Base-by-base conservation (phyloP, 2,113 vertebrate genomes). In the Cromileptes altivelis region DNA sequence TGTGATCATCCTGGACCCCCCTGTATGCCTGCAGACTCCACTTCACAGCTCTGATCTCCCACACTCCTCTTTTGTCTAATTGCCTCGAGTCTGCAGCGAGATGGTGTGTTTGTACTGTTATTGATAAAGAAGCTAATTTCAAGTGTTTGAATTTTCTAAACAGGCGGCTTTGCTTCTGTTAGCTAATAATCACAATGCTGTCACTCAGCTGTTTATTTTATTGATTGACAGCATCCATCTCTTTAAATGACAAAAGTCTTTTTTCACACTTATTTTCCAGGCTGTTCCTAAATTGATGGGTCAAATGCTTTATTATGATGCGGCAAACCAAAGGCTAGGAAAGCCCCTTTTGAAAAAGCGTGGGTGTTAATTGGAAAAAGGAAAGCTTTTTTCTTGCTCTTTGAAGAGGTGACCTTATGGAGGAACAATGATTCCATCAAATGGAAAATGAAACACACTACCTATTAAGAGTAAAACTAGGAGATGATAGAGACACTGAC, bases 1-100 rank as follows among this genome's bases (percentile, higher is more conserved):
- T 89, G 70, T 86, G 83, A 82, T 89, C 81, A 78, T 73, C 40
- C 50, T 11, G 58, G 85, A 74, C 78, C 80, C 84, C 74, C 68
- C 42, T 17, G 25, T 25, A 45, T 1, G 57, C n/a, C 63, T 60
- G 37, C 53, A 69, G 47, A 57, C 30, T 62, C 52, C 0, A 0
- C 55, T 45, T 72, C 79, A 60, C 71, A 57, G 4, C 75, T 88
- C 70, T 81, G 62, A 79, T 73, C 65, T 69, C 52, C 10, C 37
- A 49, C 17, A 18, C 81, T 67, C 14, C 45, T 52, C 69, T 40
- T 55, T 57, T 68, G 6, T 55, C 12, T 86, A 76, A 85, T 77
- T 85, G 65, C 74, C 61, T 27, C 27, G 13, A 56, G 37, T 60
- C 70, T 37, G 40, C 23, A 15, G 60, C 27, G 55, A 65, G 62